A percentile compares a stretch with the other conserved stretches of the same genome.
These are phyloP conservation scores for Charanyca ferruginea DNA, from an alignment of 2,888 invertebrate genomes.

Conservation along the genomic window DNA sequence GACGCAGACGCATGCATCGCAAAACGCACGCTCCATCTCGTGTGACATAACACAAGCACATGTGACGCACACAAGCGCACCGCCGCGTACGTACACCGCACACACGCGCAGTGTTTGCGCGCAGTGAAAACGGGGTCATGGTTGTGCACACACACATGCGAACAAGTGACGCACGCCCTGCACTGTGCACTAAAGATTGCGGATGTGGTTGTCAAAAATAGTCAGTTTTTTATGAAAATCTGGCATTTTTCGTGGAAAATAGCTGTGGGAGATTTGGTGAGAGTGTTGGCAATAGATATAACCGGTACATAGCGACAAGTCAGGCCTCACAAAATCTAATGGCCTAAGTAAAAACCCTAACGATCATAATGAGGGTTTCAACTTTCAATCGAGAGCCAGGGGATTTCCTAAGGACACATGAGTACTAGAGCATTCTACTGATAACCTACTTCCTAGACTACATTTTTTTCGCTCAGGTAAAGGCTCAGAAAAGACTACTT, in stretches of 20 bases:
- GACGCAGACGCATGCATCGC: constrained; percentile 43
- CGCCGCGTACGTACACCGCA: constrained; percentile 32
- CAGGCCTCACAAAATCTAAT: background rate
- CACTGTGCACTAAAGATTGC: constrained; percentile 72
- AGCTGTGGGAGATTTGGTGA: background rate
- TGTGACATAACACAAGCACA: constrained; percentile 80
- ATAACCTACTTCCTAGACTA: constrained; percentile 5
- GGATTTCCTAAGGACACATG: constrained; percentile 16
- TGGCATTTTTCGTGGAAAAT: background rate
- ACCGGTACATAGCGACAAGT: background rate
- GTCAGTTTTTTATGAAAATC: constrained; percentile 15
- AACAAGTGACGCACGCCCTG: constrained; percentile 66
- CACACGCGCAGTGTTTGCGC: constrained; percentile 65
- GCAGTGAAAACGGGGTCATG: constrained; percentile 86
- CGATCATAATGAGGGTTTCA: background rate
- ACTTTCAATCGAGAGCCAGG: background rate
- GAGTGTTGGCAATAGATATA: too few species aligned
- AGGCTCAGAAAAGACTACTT: too few species aligned
- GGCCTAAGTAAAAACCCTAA: constrained; percentile 20
- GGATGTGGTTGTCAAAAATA: constrained; percentile 72
- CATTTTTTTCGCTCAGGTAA: too few species aligned
- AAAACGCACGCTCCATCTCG: constrained; percentile 67
- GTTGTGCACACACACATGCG: constrained; percentile 74
- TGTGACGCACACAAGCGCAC: constrained; percentile 62
- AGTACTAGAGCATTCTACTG: background rate